These are phyloP conservation scores for Enoplosus armatus DNA, from an alignment of 2,797 vertebrate species.

Conservation along the genomic window DNA sequence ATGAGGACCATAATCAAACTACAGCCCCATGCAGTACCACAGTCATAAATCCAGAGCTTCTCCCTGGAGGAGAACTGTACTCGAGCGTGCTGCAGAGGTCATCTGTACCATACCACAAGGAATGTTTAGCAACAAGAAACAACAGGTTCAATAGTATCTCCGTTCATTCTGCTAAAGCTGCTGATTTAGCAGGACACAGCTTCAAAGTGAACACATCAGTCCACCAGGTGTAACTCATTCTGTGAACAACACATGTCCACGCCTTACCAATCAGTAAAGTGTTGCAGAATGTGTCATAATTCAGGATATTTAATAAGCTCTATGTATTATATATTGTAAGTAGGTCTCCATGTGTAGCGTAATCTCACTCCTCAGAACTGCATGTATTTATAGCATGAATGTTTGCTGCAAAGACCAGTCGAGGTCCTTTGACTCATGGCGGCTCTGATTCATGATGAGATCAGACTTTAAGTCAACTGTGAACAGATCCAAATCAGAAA, in stretches of 20 bases:
- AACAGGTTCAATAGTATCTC: neutral
- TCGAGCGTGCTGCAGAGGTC: slow-evolving; percentile 20
- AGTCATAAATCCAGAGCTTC: slow-evolving; percentile 30
- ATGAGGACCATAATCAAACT: slow-evolving; percentile 69
- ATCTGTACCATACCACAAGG: neutral
- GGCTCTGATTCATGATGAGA: slow-evolving; percentile 15
- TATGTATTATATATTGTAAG: too few relatives aligned
- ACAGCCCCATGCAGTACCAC: slow-evolving; percentile 39
- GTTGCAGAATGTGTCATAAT: too few relatives aligned
- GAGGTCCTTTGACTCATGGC: neutral
- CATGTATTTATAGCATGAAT: neutral
- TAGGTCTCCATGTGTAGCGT: neutral
- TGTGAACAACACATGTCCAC: neutral
- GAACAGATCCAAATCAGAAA: slow-evolving; percentile 26
- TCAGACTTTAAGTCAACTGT: slow-evolving; percentile 21
- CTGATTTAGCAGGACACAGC: neutral
- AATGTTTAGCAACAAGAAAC: slow-evolving; percentile 12
- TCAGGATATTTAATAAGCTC: too few relatives aligned
- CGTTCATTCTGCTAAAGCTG: neutral
- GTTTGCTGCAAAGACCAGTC: neutral
- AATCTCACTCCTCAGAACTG: neutral
- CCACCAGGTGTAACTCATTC: neutral
- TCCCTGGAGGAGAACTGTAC: slow-evolving; percentile 42
- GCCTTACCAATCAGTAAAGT: too few relatives aligned
- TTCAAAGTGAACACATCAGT: neutral